Conservation (phyloP, 2,797 vertebrate species). For the Danio aesculapii region DNA sequence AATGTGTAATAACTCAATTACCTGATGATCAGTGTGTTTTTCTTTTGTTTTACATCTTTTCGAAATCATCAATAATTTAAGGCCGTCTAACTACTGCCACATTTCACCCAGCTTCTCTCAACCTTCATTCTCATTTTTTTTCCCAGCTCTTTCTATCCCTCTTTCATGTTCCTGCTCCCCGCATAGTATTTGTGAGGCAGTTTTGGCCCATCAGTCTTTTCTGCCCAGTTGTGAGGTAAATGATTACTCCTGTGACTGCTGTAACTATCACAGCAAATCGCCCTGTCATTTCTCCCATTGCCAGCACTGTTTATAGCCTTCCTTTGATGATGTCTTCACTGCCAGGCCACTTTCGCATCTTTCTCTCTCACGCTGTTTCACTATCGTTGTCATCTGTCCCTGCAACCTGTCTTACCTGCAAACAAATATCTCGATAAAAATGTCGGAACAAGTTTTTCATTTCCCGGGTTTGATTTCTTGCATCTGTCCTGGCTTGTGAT, state of each 20-base stretch:
- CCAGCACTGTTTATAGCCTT: slow-evolving; percentile 76
- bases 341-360: slow-evolving; percentile 63
- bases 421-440: slow-evolving; percentile 45
- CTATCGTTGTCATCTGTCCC: slow-evolving; percentile 37
- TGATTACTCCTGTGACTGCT: slow-evolving; percentile 77
- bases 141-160: slow-evolving; percentile 1
- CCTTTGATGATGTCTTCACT: slow-evolving; percentile 74
- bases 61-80: slow-evolving; percentile 22
- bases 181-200: slow-evolving; percentile 15
- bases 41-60: slow-evolving; percentile 15
- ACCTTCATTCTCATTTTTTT: slow-evolving; percentile 36
- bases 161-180: slow-evolving; percentile 8
- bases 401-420: slow-evolving; percentile 39
- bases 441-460: slow-evolving; percentile 31
- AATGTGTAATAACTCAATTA: slow-evolving; percentile 37
- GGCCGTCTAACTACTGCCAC: background rate
- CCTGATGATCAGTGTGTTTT: slow-evolving; percentile 19
- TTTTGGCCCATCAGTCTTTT: slow-evolving; percentile 69
- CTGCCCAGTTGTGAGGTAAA: slow-evolving; percentile 68
- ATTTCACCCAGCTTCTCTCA: slow-evolving; percentile 30
- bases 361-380: slow-evolving; percentile 40
- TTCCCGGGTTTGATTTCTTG: slow-evolving; percentile 9
- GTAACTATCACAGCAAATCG: slow-evolving; percentile 81
- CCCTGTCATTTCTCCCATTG: slow-evolving; percentile 82
- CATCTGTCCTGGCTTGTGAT: background rate